Base-by-base conservation (phyloP, 2,113 vertebrate genomes). In the Crotalus tigris region DNA sequence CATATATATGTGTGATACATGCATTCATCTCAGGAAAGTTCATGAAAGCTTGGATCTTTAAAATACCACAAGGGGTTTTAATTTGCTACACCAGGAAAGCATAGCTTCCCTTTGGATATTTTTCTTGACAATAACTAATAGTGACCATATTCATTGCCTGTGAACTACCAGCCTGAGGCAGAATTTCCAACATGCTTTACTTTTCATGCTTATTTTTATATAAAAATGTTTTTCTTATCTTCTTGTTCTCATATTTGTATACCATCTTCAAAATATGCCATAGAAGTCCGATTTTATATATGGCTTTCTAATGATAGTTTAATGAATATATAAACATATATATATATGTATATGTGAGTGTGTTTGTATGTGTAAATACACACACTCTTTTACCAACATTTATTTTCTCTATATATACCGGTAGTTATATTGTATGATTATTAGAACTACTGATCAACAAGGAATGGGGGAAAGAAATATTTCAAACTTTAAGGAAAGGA, bases 61-160 rank as follows among this genome's bases (percentile, higher is more conserved):
- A 90, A 59, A 59, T 26, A 44, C 4, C 33, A 90, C 59, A 85
- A 55, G 11, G 12, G n/a, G 8, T 21, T 75, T 90, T 26, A 23
- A 54, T 39, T 23, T 75, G 46, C 59, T 69, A 33, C 26, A 90
- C 19, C 17, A 90, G 44, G 49, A 2, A 23, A 49, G 53, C n/a
- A 54, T n/a, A 24, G 51, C 33, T 85, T 9, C 21, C n/a, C 23
- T 13, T 55, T 39, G 26, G 24, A 49, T 24, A 54, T 10, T 89
- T 39, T 89, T 75, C 33, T n/a, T 92, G 51, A 92, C 57, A 81
- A 55, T 94, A 93, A 58, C 93, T 94, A 49, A 85, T 51, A 90
- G 57, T 87, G 89, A 94, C 55, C 92, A 87, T 89, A 89, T 19
- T 92, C 85, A 91, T 96, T 51, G 81, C 87, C 95, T 96, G 93